Percentiles rank a stretch among this genome's conserved stretches.
Conservation (phyloP, 2,888 invertebrate species). For the Stenodema calcarata region DNA sequence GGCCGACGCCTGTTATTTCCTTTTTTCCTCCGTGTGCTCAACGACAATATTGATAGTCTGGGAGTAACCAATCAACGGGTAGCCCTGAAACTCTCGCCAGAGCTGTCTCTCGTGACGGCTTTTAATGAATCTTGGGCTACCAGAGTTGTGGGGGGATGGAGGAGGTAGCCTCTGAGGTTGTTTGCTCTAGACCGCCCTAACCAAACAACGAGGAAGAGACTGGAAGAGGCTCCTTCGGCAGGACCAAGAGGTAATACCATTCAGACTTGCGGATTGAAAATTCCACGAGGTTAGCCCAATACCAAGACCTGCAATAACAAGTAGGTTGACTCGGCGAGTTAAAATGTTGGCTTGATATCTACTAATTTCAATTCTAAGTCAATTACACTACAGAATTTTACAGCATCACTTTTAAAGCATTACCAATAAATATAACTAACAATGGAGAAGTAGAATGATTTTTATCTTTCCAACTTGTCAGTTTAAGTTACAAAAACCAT, state of each 20-base stretch:
- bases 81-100: neutral
- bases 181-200: neutral
- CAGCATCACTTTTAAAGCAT: no score
- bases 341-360: no score
- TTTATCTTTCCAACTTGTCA: no score
- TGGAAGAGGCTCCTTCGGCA: neutral
- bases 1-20: neutral
- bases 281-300: neutral
- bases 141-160: neutral
- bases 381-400: no score
- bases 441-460: no score
- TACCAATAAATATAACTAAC: no score
- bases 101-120: neutral
- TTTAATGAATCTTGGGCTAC: neutral
- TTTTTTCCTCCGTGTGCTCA: neutral
- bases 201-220: neutral
- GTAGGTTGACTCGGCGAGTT: no score
- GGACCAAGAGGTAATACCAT: neutral
- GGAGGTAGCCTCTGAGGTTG: neutral
- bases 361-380: no score
- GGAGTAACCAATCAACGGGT: neutral
- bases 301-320: no score
- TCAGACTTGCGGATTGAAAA: neutral
- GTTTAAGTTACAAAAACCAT: no score
- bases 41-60: neutral